Evolutionary conservation across 1,140 invertebrate species (phyloP), one percentile per base, ranked within the genome.

Genomic region (Caerostris darwini): DNA sequence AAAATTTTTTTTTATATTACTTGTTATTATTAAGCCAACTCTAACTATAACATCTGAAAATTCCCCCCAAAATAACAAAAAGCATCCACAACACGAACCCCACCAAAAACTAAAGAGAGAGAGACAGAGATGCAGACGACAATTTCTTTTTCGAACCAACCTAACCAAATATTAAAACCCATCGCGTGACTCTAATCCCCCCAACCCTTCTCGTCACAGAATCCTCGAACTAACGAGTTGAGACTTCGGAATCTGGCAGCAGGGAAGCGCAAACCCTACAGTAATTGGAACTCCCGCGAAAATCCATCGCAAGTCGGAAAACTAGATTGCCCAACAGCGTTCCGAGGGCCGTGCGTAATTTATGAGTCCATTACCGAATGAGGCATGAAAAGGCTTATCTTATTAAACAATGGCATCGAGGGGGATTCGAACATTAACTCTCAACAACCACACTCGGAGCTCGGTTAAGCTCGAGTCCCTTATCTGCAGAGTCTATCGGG

Each of bases 281-380:
- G 71, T 77, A 77, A 77, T 77, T 77, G 71, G 71, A 77, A 77
- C 34, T 77, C 8, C 71, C 14, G 71, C 71, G 71, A 77, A 77
- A 77, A 77, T 77, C 71, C 71, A 77, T 77, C 71, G 71, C 34
- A 77, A 77, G 71, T 77, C 10, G 34, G 71, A 77, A 77, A 77
- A 77, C 71, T 19, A 77, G 71, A 77, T 77, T 77, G 71, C 71
- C 53, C 34, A 34, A 77, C 34, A 77, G 34, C 71, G 53, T 77
- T 77, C 71, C 34, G 53, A 77, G 34, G 71, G 71, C 71, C 3
- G 34, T 50, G 69, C 69, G 69, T 71, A 71, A 71, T 71, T 71
- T 71, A 71, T 71, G 34, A 71, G 69, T 71, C 69, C 69, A 71
- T 71, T 71, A 71, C 69, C 19, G 69, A 71, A 71, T 71, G 69